These are phyloP conservation scores for Apteryx mantelli DNA, from an alignment of 2,113 vertebrate genomes.

Conservation along the genomic window DNA sequence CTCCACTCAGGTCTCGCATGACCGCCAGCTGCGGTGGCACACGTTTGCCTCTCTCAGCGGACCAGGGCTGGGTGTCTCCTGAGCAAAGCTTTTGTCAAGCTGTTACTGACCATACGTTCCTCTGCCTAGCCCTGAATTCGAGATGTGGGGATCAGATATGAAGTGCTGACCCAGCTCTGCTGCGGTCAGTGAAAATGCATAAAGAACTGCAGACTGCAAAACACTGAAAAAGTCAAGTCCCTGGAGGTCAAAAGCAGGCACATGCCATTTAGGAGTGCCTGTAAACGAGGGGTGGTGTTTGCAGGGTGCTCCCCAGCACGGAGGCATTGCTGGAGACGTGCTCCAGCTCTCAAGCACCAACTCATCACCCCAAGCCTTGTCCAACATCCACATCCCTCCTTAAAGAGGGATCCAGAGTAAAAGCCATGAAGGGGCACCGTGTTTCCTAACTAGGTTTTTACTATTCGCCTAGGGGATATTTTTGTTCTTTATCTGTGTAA, in stretches of 20 bases:
- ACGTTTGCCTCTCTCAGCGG: neutral
- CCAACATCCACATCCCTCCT: neutral
- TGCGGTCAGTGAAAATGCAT: neutral
- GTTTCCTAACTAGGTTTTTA: neutral
- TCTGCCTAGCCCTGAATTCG: neutral
- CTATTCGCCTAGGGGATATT: neutral
- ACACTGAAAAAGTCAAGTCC: neutral
- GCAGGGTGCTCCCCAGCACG: neutral
- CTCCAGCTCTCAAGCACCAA: neutral
- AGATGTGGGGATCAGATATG: fast-evolving
- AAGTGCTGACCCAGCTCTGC: neutral
- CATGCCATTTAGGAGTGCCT: fast-evolving
- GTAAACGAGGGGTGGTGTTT: neutral
- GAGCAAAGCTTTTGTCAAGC: neutral
- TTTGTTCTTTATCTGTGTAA: neutral
- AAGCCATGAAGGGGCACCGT: fast-evolving
- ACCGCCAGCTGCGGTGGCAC: no score
- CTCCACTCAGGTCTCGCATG: no score
- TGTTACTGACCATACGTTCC: neutral
- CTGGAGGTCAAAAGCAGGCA: neutral
- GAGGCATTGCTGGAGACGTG: neutral
- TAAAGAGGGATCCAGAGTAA: fast-evolving
- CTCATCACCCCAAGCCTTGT: fast-evolving
- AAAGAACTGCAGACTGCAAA: neutral
- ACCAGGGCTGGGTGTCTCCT: neutral